A percentile compares a stretch with the other conserved stretches of the same genome.
Conservation (phyloP, 2,888 invertebrate species). For the Sycophila texana region DNA sequence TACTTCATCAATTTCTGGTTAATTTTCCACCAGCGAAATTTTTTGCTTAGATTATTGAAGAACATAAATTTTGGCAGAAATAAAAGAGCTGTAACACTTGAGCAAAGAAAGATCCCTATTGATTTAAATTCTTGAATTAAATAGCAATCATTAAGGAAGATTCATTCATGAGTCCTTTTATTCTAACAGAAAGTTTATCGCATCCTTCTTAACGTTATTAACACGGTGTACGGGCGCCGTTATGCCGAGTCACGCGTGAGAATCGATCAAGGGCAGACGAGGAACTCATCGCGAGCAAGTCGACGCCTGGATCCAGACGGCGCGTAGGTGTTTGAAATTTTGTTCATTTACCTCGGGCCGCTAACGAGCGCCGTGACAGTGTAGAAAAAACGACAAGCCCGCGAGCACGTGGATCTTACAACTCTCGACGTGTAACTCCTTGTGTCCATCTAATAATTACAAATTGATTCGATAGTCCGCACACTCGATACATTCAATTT, state of each 20-base stretch:
- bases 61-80: background rate
- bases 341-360: constrained; percentile 37
- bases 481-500: background rate
- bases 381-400: constrained; percentile 19
- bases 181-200: constrained; percentile 66
- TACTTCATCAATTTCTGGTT: no score
- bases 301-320: constrained; percentile 17
- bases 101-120: background rate
- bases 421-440: constrained; percentile 28
- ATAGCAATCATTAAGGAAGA: constrained; percentile 31
- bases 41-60: no score
- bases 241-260: constrained; percentile 68
- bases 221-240: constrained; percentile 70
- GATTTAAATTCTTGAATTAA: background rate
- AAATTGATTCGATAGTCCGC: constrained; percentile 44
- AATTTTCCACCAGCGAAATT: no score
- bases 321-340: constrained; percentile 54
- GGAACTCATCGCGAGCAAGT: constrained; percentile 20
- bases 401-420: constrained; percentile 22
- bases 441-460: constrained; percentile 45
- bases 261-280: constrained; percentile 42
- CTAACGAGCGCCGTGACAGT: constrained; percentile 48
- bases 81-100: background rate
- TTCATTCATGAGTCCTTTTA: constrained; percentile 30
- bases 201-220: constrained; percentile 70